phyloP scores from a whole-genome alignment of 2,113 vertebrate genomes.

The Equus quagga region DNA sequence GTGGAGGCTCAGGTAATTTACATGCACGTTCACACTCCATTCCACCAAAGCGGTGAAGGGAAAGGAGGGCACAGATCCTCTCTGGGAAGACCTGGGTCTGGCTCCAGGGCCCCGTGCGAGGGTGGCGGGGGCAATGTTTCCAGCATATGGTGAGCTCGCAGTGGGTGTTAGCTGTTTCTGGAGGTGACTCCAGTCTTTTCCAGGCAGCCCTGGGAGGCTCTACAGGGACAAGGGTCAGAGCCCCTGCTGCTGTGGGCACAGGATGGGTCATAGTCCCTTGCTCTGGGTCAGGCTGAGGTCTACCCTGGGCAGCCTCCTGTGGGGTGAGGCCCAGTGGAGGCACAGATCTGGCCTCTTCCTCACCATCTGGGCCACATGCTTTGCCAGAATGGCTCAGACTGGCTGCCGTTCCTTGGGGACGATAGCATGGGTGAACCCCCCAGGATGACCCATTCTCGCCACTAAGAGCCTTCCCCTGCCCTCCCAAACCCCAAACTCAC shows the following conservation, averaged over 20 bases:
- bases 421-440: rapidly evolving
- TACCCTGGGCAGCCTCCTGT: background rate
- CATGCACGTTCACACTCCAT: rapidly evolving
- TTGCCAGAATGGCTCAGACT: background rate
- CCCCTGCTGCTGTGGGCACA: background rate
- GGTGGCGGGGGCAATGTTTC: background rate
- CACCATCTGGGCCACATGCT: background rate
- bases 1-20: background rate
- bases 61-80: rapidly evolving
- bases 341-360: background rate
- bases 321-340: background rate
- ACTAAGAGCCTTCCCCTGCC: rapidly evolving
- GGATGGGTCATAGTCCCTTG: rapidly evolving
- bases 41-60: rapidly evolving
- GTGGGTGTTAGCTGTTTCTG: background rate
- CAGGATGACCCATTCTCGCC: background rate
- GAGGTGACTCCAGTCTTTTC: background rate
- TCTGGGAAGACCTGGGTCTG: background rate
- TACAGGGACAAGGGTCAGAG: background rate
- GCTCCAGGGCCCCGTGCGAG: rapidly evolving
- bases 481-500: background rate
- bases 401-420: background rate
- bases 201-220: background rate
- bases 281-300: background rate
- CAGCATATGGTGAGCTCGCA: rapidly evolving